These are phyloP conservation scores for Anticlea derivata DNA, from an alignment of 2,888 invertebrate genomes.

Conservation along the genomic window DNA sequence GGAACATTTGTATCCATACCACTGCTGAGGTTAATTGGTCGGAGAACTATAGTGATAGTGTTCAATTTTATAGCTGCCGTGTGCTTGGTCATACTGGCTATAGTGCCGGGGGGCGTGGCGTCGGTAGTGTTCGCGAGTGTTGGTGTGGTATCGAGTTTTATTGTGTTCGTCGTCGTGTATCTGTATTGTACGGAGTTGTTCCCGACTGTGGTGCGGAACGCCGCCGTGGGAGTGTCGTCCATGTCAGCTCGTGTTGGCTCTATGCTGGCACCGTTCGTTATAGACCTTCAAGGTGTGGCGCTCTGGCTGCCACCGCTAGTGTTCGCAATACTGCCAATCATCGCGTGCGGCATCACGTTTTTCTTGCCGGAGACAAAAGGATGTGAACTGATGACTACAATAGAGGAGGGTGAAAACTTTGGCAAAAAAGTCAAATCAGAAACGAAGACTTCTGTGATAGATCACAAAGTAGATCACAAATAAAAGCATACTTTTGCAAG, in stretches of 20 bases:
- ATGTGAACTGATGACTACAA: constrained; percentile 89
- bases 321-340: constrained; percentile 88
- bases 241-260: constrained; percentile 94
- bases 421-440: constrained; percentile 50
- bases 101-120: constrained; percentile 68
- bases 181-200: constrained; percentile 94
- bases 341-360: constrained; percentile 79
- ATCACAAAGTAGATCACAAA: background rate
- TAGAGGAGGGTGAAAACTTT: constrained; percentile 89
- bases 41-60: constrained; percentile 86
- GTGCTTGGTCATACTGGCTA: constrained; percentile 84
- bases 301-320: constrained; percentile 87
- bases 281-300: constrained; percentile 78
- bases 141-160: constrained; percentile 91
- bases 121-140: constrained; percentile 86
- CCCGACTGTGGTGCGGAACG: constrained; percentile 94
- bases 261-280: constrained; percentile 92
- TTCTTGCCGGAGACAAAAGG: constrained; percentile 91
- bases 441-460: background rate
- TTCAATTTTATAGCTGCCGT: constrained; percentile 85
- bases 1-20: constrained; percentile 86
- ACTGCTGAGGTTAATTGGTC: constrained; percentile 86
- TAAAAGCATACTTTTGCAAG: background rate
- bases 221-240: constrained; percentile 94
- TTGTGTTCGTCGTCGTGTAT: constrained; percentile 93